Percentiles rank a stretch among this genome's conserved stretches.
Conservation (phyloP, 2,797 vertebrate species). For the Streptopelia turtur region DNA sequence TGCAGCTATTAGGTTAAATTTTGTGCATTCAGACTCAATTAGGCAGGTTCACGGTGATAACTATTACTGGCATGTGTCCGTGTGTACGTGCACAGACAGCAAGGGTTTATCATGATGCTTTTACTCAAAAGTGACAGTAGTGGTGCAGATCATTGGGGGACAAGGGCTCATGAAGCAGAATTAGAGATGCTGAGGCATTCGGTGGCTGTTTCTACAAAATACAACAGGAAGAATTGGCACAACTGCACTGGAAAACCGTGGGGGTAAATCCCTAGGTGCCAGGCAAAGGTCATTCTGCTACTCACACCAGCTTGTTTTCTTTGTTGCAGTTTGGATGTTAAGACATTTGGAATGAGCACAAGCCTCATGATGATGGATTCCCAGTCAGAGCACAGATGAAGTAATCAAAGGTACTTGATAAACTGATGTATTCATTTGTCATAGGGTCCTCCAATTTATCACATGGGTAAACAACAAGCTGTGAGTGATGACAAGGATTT, state of each 20-base stretch:
- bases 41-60: neutral
- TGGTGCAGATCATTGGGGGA: neutral
- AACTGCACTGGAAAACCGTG: neutral
- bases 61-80: neutral
- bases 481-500: neutral
- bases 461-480: slow-evolving; percentile 3
- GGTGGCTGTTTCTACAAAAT: neutral
- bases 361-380: neutral
- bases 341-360: neutral
- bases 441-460: neutral
- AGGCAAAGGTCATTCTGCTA: neutral
- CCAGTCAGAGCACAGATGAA: neutral
- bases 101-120: neutral
- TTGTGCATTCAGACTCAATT: neutral
- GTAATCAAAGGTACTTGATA: neutral
- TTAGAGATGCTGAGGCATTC: neutral
- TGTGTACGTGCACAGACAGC: neutral
- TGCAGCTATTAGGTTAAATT: neutral
- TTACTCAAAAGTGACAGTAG: neutral
- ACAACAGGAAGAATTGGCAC: neutral
- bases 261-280: neutral
- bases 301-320: neutral
- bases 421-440: neutral
- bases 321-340: neutral
- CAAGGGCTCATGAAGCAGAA: neutral